Percentiles rank a stretch among this genome's conserved stretches.
Evolutionary conservation across 2,797 vertebrate genomes (phyloP).

Genomic region (Agapornis canus): DNA sequence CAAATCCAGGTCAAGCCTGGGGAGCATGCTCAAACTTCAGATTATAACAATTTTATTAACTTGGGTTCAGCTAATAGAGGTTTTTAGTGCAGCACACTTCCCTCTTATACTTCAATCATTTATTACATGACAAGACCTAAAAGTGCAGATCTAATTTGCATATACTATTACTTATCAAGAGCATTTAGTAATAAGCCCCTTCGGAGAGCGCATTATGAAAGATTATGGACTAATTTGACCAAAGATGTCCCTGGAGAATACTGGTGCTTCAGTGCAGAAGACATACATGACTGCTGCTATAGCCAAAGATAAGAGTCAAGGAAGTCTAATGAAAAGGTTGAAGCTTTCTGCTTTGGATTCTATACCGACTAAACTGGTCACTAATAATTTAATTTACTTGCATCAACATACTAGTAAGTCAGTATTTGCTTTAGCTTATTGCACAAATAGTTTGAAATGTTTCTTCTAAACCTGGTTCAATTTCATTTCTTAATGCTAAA

Average conservation of each 20-base stretch:
- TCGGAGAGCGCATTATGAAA: background rate
- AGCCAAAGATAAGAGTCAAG: background rate
- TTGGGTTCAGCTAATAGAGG: background rate
- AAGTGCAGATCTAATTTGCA: background rate
- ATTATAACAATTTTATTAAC: background rate
- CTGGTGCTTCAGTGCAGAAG: background rate
- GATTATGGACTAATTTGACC: slow-evolving; percentile 45
- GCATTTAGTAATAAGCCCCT: slow-evolving; percentile 1
- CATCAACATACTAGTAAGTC: background rate
- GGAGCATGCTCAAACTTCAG: rapidly evolving
- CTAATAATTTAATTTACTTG: slow-evolving; percentile 19
- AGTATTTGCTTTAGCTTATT: background rate
- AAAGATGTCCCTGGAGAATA: background rate
- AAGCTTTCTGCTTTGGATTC: background rate
- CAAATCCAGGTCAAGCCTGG: background rate
- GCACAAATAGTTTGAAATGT: background rate
- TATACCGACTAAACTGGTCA: background rate
- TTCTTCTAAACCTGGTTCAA: background rate
- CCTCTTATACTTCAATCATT: background rate
- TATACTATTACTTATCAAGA: background rate
- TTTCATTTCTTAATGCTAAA: background rate
- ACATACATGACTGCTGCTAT: background rate
- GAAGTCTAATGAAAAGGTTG: background rate
- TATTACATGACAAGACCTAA: background rate
- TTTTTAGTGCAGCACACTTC: background rate